Conservation (phyloP, 2,888 invertebrate species). For the Acleris sparsana region DNA sequence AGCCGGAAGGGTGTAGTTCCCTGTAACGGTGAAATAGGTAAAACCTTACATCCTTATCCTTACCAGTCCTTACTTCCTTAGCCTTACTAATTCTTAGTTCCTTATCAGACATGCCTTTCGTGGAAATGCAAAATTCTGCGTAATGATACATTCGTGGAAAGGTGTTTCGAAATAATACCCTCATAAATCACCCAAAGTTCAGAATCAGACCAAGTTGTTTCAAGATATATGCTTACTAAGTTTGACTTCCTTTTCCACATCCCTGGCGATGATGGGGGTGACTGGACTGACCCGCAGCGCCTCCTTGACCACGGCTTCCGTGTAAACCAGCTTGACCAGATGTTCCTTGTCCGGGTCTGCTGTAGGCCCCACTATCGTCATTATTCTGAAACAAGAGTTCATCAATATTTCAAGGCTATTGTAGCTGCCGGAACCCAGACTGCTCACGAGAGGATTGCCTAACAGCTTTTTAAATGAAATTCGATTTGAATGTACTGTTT, state of each 20-base stretch:
- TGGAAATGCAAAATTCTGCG: no score
- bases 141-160: no score
- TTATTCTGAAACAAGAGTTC: no score
- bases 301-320: slow-evolving; percentile 59
- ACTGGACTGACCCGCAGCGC: slow-evolving; percentile 52
- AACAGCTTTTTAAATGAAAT: no score
- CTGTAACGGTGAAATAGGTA: slow-evolving; percentile 37
- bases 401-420: no score
- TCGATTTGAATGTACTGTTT: no score
- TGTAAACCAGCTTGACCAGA: slow-evolving; percentile 50
- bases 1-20: slow-evolving; percentile 46
- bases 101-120: neutral
- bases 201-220: no score
- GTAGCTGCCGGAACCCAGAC: no score
- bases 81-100: neutral
- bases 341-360: slow-evolving; percentile 43
- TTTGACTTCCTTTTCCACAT: slow-evolving; percentile 47
- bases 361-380: no score
- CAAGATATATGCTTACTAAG: slow-evolving; percentile 51
- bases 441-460: no score
- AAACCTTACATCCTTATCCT: neutral
- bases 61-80: neutral
- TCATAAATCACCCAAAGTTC: neutral
- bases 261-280: slow-evolving; percentile 46
- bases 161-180: no score